Conservation (phyloP, 2,113 vertebrate species). For the Oncorhynchus gorbuscha region DNA sequence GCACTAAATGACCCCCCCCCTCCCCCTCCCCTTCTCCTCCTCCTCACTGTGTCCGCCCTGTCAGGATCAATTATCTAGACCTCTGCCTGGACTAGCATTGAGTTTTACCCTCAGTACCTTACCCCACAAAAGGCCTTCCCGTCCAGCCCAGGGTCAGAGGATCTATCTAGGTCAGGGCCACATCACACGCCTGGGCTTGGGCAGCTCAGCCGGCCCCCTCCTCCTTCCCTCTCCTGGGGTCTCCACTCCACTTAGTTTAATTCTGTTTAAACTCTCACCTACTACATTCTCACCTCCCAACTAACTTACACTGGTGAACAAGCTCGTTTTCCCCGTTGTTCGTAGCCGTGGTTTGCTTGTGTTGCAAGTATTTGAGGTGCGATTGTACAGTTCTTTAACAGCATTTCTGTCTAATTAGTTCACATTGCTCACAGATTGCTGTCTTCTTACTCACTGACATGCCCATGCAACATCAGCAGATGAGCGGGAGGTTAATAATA, state of each 20-base stretch:
- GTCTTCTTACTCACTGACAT: not conserved
- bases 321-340: no score
- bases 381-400: not conserved
- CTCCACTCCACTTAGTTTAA: no score
- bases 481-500: no score
- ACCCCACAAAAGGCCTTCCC: no score
- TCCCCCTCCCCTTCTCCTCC: not conserved
- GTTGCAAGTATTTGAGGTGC: not conserved
- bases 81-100: not conserved
- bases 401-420: not conserved
- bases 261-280: no score
- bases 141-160: no score
- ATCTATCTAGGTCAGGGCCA: not conserved
- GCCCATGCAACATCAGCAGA: not conserved
- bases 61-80: slow-evolving; percentile 21
- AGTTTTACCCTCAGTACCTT: not conserved
- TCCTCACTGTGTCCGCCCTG: no score
- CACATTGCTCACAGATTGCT: not conserved
- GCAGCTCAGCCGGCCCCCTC: not conserved
- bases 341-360: not conserved
- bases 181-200: not conserved
- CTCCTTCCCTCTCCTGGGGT: no score
- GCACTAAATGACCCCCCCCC: not conserved
- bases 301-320: no score
- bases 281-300: no score